phyloP scores from a whole-genome alignment of 1,140 invertebrate species.

The Drosophila mojavensis region DNA sequence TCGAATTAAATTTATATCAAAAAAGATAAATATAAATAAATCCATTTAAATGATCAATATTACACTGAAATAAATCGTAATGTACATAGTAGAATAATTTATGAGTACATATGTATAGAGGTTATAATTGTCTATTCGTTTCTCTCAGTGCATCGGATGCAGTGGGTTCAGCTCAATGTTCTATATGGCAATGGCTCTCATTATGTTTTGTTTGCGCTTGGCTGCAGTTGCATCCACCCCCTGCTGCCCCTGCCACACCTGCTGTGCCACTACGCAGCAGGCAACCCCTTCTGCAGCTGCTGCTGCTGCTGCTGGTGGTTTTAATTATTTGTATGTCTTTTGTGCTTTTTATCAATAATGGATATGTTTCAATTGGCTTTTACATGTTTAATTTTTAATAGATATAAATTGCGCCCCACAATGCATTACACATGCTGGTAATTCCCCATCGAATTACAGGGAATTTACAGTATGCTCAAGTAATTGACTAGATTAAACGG shows the following conservation, averaged over 20 bases:
- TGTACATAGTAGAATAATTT: too few relatives aligned
- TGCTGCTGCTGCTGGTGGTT: neutral
- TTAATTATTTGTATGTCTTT: conserved; percentile 64
- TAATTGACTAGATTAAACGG: conserved; percentile 50
- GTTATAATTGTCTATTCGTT: neutral
- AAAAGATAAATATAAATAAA: too few relatives aligned
- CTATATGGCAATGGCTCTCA: conserved; percentile 45
- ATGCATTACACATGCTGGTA: neutral
- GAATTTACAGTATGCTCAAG: conserved; percentile 2
- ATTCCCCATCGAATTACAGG: neutral
- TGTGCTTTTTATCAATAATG: conserved; percentile 56
- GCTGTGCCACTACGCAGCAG: neutral
- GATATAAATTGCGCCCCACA: neutral
- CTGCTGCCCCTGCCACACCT: neutral
- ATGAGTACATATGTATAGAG: too few relatives aligned
- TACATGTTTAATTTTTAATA: conserved; percentile 38
- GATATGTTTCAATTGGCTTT: conserved; percentile 49
- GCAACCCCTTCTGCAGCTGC: conserved; percentile 7
- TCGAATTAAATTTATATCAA: too few relatives aligned
- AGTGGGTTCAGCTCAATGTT: conserved; percentile 26
- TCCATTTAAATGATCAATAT: too few relatives aligned
- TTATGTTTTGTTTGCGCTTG: conserved; percentile 75
- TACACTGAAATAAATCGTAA: too few relatives aligned
- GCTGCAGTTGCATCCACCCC: conserved; percentile 46
- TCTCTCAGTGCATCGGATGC: conserved; percentile 43